Conservation (phyloP, 2,888 invertebrate genomes). For the Carcina quercana region DNA sequence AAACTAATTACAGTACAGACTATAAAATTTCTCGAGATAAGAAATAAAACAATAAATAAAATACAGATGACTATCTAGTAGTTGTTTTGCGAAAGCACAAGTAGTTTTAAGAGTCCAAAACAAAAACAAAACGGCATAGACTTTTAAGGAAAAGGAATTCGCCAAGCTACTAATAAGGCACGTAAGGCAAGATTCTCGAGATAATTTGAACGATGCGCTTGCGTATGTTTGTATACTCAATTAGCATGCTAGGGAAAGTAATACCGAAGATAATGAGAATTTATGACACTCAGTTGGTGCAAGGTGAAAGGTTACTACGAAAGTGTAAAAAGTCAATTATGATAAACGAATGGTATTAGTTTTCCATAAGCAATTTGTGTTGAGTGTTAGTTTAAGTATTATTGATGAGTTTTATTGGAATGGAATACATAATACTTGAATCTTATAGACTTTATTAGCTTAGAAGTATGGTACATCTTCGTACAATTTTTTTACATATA, state of each 20-base stretch:
- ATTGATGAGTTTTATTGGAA: too few relatives aligned
- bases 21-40: too few relatives aligned
- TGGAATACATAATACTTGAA: too few relatives aligned
- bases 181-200: constrained; percentile 25
- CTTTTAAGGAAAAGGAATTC: constrained; percentile 1
- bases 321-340: background rate
- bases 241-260: constrained; percentile 46
- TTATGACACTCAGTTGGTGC: constrained; percentile 21
- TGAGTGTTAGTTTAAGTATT: too few relatives aligned
- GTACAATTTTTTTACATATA: too few relatives aligned
- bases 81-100: background rate
- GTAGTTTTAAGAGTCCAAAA: background rate
- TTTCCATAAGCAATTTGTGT: too few relatives aligned
- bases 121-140: background rate
- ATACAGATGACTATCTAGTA: too few relatives aligned
- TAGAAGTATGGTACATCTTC: too few relatives aligned
- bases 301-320: constrained; percentile 21
- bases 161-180: constrained; percentile 13
- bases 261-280: constrained; percentile 33
- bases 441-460: too few relatives aligned
- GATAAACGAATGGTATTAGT: background rate
- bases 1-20: too few relatives aligned
- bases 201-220: constrained; percentile 16
- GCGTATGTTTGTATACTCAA: constrained; percentile 30
- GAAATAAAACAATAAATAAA: background rate